Evolutionary conservation across 2,888 invertebrate genomes (phyloP), one percentile per base, ranked within the genome.

Genomic region (Hydriomena furcata): DNA sequence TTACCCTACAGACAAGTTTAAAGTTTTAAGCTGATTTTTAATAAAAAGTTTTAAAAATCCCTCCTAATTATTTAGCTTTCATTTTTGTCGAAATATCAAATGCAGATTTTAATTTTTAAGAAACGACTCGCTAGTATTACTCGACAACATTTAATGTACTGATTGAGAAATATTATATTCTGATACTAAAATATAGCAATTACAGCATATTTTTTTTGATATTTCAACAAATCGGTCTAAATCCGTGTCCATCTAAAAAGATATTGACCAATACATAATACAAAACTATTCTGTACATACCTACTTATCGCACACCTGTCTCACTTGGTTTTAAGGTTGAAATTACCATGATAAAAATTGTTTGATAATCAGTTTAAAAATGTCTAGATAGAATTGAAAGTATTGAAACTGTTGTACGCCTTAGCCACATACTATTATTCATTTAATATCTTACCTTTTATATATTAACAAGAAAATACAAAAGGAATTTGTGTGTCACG

Each of bases 241-340:
- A 11, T 10, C 6, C 23, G n/a, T 46, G 27, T 35, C 44, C 32
- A 38, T 41, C 48, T 38, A 31, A 36, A 17, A 32, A 43, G 35
- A 51, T 37, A 46, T 44, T 31, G 42, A 45, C 48, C 36, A 44
- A 55, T 52, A 54, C 37, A 45, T 51, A 17, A 44, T 52, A 58
- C 54, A 56, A 58, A 59, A 47, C 54, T 55, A 52, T 38, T 44
- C 61, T 60, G 59, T 64, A 61, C 59, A 64, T 44, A 17, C 17
- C 2, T 17, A 17, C 38, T 31, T 37, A 43, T 47, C 20, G 30
- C 52, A 51, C 47, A 41, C 44, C 37, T 32, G 55, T 13, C 40
- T 27, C 7, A 37, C 44, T 36, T 25, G 23, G 25, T 23, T 8
- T 6, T 52, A 52, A 52, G 45, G 48, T 59, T 55, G 23, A 55